Base-by-base conservation (phyloP, 1,140 invertebrate species). In the Nasonia giraulti region DNA sequence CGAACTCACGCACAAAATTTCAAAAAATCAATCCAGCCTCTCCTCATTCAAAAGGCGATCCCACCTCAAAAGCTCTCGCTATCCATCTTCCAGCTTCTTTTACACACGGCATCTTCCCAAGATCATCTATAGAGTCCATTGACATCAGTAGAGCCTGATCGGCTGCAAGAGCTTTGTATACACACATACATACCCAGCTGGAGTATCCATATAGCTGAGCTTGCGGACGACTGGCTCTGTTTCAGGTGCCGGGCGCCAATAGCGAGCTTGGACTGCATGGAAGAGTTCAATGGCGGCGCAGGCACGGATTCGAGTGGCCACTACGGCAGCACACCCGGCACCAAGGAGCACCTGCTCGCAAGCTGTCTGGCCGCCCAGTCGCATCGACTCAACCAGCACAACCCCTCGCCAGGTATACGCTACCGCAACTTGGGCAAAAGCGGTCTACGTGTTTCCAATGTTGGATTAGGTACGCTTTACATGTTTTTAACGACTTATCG, bases 391-490 rank as follows among this genome's bases (percentile, higher is more conserved):
- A 93, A 89, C 89, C 94, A 91, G 88, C 96, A 84, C 92, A 86
- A 73, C 14, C 94, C 87, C 90, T 96, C 89, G 85, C 96, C 96
- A 80, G 97, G 97, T 62, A 94, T 98, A 88, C 95, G 97, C 23
- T 97, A 97, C 93, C 95, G 97, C 91, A 98, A 98, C 93, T 94
- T 99, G 86, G 98, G 98, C 80, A 98, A 98, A 93, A 98, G 97
- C 89, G 98, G 98, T 79, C 94, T 99, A 85, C 94, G 97, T 87
- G 97, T 98, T 79, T 98, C 97, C 86, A 98, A 97, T 91, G 96
- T 99, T 89, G 98, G 97, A 86, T 94, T 98, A 89, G 96, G 96
- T 96, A 94, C 93, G 94, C 92, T 90, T 78, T 89, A 89, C 91
- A 87, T 90, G 86, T 85, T 85, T 79, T 80, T 84, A 78, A 80